Conservation (phyloP, 1,140 invertebrate species). For the Hydropsyche tenuis region DNA sequence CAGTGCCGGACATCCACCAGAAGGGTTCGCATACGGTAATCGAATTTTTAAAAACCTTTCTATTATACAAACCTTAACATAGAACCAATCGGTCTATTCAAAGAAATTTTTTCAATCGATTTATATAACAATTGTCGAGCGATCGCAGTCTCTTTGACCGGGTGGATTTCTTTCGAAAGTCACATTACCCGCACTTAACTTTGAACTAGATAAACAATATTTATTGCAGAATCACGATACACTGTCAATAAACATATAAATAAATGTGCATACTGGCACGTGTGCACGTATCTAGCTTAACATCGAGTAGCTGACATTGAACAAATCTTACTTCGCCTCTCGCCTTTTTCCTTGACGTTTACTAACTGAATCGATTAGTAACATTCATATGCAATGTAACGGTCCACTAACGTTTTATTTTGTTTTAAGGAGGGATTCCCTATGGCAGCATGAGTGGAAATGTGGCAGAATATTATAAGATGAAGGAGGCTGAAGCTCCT, state of each 20-base stretch:
- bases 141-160: not conserved
- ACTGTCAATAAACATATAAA: slow-evolving; percentile 4
- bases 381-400: too few species aligned
- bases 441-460: slow-evolving; percentile 61
- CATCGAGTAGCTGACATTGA: slow-evolving; percentile 15
- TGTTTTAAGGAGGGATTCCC: slow-evolving; percentile 58
- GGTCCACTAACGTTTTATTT: not conserved
- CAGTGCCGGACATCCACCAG: slow-evolving; percentile 38
- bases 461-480: slow-evolving; percentile 57
- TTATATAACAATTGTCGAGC: too few species aligned
- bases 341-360: slow-evolving; percentile 4
- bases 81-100: too few species aligned
- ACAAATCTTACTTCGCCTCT: not conserved
- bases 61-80: not conserved
- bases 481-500: slow-evolving; percentile 13
- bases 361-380: too few species aligned
- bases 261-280: slow-evolving; percentile 21
- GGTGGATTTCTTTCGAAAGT: not conserved
- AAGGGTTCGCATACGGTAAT: slow-evolving; percentile 42
- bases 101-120: too few species aligned
- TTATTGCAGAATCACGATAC: not conserved
- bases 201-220: not conserved
- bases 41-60: not conserved
- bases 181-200: not conserved
- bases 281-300: not conserved